These are phyloP conservation scores for Sebastes wilsoni DNA, from an alignment of 2,797 vertebrate genomes.

Conservation along the genomic window DNA sequence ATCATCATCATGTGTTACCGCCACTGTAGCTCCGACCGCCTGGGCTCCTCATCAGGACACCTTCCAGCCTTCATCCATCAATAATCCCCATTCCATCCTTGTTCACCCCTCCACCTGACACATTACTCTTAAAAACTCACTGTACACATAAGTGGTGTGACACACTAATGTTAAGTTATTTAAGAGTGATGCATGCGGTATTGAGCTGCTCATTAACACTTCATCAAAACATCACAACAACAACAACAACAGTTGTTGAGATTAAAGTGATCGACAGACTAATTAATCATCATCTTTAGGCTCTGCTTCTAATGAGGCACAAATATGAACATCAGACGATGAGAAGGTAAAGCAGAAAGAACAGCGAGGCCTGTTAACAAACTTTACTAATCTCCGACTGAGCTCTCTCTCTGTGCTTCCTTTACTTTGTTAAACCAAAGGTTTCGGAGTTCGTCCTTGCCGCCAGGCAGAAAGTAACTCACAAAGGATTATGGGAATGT, in stretches of 20 bases:
- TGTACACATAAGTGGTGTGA: neutral
- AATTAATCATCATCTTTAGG: neutral
- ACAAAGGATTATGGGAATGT: constrained; percentile 16
- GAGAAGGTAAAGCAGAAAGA: neutral
- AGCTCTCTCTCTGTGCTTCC: neutral
- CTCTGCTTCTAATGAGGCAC: neutral
- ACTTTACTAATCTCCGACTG: neutral
- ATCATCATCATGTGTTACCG: neutral
- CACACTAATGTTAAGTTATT: neutral
- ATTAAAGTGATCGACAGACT: neutral
- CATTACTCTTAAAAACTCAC: neutral
- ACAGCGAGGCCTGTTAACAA: neutral
- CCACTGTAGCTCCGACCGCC: neutral
- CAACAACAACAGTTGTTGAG: too few relatives aligned
- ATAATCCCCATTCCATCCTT: neutral
- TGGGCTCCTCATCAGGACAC: neutral
- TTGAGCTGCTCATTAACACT: neutral
- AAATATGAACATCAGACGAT: neutral
- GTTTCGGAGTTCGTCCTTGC: constrained; percentile 10
- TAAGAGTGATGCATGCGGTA: neutral
- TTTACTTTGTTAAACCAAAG: neutral
- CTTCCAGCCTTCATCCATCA: neutral
- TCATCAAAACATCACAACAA: neutral
- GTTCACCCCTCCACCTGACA: neutral
- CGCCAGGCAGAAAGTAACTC: neutral